Conservation (phyloP, 2,888 invertebrate species). For the Nomada fucata region DNA sequence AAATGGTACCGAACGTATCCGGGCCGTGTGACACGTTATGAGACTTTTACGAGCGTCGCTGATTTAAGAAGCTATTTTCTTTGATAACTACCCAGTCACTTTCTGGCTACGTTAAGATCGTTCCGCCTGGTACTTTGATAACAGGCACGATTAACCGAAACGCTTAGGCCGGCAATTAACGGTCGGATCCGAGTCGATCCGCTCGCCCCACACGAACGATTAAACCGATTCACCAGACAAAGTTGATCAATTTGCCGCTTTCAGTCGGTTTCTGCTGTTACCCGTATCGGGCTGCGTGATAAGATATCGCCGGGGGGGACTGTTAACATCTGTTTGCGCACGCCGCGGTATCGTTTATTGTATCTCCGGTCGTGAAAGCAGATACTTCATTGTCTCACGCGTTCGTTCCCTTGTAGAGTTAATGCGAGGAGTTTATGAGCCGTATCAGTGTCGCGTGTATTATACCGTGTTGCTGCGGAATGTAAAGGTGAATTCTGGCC, state of each 20-base stretch:
- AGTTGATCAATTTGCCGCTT: slow-evolving; percentile 27
- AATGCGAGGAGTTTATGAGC: slow-evolving; percentile 15
- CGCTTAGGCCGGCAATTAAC: slow-evolving; percentile 30
- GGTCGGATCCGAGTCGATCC: neutral
- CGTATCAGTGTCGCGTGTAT: slow-evolving; percentile 10
- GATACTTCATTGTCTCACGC: slow-evolving; percentile 33
- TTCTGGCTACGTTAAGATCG: slow-evolving; percentile 21
- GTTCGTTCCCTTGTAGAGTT: slow-evolving; percentile 14
- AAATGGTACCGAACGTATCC: slow-evolving; percentile 1
- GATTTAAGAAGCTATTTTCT: slow-evolving; percentile 41
- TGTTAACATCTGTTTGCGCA: slow-evolving; percentile 34
- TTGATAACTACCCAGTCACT: slow-evolving; percentile 27
- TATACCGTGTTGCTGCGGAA: neutral
- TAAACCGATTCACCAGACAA: slow-evolving; percentile 4
- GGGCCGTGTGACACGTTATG: slow-evolving; percentile 10
- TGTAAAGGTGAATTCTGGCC: slow-evolving; percentile 7
- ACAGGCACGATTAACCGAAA: slow-evolving; percentile 25
- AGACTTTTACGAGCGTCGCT: slow-evolving; percentile 23
- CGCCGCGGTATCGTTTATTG: slow-evolving; percentile 17
- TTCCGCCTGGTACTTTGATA: slow-evolving; percentile 27
- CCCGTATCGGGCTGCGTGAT: neutral
- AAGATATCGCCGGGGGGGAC: neutral
- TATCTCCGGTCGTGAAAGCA: slow-evolving; percentile 29
- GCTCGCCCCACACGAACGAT: slow-evolving; percentile 22
- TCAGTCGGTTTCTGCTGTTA: neutral